phyloP scores from a whole-genome alignment of 37 sponge, comb jelly and placozoan genomes.

The Lycopodina hypogea region DNA sequence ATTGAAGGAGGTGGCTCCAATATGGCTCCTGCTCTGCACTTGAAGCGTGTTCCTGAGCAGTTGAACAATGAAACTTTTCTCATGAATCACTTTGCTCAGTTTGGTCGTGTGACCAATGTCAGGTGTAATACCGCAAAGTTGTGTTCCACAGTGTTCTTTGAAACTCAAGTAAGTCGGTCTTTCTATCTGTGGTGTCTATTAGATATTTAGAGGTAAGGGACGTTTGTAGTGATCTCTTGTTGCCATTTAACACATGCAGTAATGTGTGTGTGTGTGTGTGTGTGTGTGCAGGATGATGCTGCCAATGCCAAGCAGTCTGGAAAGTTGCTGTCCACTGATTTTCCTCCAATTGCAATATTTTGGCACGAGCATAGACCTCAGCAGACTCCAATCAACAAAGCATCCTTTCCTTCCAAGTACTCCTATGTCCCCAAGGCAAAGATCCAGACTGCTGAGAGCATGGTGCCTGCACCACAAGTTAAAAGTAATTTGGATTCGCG shows the following conservation, averaged over 20 bases:
- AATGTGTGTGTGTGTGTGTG: constrained; percentile 5
- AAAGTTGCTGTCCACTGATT: constrained; percentile 10
- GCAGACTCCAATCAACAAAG: neutral
- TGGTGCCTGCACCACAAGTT: no score
- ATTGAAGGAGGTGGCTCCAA: neutral
- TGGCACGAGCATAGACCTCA: constrained; percentile 28
- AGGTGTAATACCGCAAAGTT: constrained; percentile 44
- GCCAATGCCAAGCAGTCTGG: constrained; percentile 52
- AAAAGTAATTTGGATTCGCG: no score
- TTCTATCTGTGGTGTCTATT: neutral
- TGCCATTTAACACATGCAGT: neutral
- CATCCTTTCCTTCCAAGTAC: neutral
- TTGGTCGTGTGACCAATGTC: constrained; percentile 50
- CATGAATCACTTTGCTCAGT: constrained; percentile 45
- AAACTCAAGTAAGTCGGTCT: constrained; percentile 35
- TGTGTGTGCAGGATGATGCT: constrained; percentile 39
- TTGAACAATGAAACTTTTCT: constrained; percentile 38
- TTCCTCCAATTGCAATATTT: constrained; percentile 51
- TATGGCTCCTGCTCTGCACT: constrained; percentile 28
- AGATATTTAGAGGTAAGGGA: neutral
- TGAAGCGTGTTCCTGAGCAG: constrained; percentile 65
- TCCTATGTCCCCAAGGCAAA: neutral
- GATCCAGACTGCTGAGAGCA: neutral
- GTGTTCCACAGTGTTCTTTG: constrained; percentile 67
- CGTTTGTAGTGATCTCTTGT: no score